phyloP scores from a whole-genome alignment of 2,797 vertebrate genomes.

The Monodelphis domestica region DNA sequence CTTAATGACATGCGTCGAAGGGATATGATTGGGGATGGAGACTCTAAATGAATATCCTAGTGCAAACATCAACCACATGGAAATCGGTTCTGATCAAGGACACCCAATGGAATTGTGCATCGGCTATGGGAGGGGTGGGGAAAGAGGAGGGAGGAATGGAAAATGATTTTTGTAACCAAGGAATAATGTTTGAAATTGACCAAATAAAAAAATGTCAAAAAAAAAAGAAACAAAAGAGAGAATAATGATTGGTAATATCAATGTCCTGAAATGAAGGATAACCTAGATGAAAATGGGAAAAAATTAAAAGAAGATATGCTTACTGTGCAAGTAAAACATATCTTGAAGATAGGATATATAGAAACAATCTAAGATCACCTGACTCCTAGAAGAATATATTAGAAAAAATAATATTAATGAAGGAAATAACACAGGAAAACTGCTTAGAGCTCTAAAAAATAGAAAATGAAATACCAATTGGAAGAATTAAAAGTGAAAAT shows the following conservation, averaged over 20 bases:
- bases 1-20: no score
- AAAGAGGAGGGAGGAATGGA: no score
- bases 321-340: not conserved
- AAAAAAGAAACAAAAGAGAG: not conserved
- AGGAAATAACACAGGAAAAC: not conserved
- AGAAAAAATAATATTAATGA: not conserved
- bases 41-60: no score
- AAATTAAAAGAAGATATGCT: not conserved
- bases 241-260: not conserved
- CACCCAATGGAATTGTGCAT: no score
- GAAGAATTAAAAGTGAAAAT: not conserved
- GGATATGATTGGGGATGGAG: no score
- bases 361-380: not conserved
- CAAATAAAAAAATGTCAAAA: no score
- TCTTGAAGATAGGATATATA: not conserved
- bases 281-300: not conserved
- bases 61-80: no score
- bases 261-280: not conserved
- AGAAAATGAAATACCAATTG: not conserved
- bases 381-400: not conserved
- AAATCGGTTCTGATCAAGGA: no score
- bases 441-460: not conserved
- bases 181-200: no score
- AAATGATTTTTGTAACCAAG: no score
- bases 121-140: no score